phyloP scores from a whole-genome alignment of 2,797 vertebrate genomes.

The Pantherophis vulpinus region DNA sequence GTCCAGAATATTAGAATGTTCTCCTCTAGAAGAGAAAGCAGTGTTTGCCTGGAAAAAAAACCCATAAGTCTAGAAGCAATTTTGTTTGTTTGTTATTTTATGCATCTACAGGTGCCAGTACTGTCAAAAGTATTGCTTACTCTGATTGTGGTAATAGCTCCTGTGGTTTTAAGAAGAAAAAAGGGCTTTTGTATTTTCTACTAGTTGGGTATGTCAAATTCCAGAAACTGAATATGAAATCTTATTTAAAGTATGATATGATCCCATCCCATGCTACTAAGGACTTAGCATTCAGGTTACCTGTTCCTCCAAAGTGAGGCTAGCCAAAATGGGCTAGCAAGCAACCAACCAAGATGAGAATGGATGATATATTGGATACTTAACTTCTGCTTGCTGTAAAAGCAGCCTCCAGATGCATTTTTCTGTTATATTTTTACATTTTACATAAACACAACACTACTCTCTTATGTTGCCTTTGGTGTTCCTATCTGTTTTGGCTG shows the following conservation, averaged over 20 bases:
- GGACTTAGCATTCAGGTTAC: neutral
- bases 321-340: neutral
- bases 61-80: neutral
- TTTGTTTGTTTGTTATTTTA: neutral
- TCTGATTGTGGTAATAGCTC: neutral
- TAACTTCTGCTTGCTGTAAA: neutral
- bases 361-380: neutral
- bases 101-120: neutral
- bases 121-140: neutral
- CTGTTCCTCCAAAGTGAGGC: neutral
- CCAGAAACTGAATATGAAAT: neutral
- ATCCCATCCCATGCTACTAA: neutral
- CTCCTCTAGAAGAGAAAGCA: neutral
- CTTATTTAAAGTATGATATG: neutral
- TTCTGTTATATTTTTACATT: neutral
- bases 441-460: neutral
- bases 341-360: neutral
- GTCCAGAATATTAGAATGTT: neutral
- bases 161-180: neutral
- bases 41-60: neutral
- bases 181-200: neutral
- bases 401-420: neutral
- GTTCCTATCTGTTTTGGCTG: neutral
- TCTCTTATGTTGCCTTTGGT: neutral
- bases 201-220: neutral